Conservation (phyloP, 1,140 invertebrate species). For the Bathynomus jamesi region DNA sequence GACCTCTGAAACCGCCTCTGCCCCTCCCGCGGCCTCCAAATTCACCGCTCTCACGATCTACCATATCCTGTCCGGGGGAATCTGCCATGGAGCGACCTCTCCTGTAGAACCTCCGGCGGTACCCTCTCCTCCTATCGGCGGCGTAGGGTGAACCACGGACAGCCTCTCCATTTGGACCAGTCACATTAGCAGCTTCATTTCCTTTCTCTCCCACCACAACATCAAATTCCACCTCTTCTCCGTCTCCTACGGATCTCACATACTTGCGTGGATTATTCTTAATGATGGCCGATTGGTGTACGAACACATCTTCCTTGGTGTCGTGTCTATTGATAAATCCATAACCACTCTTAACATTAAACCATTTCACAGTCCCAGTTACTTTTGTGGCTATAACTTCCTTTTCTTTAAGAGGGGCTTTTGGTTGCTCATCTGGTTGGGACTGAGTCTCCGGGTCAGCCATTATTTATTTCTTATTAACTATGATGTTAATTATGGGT, state of each 20-base stretch:
- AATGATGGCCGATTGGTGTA: slow-evolving; percentile 93
- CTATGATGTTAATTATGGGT: background rate
- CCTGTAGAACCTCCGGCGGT: slow-evolving; percentile 56
- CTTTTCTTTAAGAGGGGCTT: background rate
- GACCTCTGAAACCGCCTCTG: background rate
- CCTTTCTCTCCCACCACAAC: slow-evolving; percentile 98
- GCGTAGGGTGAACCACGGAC: slow-evolving; percentile 75
- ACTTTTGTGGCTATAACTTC: slow-evolving; percentile 66
- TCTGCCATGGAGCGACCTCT: slow-evolving; percentile 40
- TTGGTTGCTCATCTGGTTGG: background rate
- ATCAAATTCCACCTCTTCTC: slow-evolving; percentile 97
- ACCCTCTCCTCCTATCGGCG: slow-evolving; percentile 76
- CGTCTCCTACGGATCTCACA: slow-evolving; percentile 95
- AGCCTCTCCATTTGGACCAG: slow-evolving; percentile 82
- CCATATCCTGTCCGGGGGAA: background rate
- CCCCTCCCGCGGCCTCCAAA: background rate
- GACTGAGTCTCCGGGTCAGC: background rate
- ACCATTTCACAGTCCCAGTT: slow-evolving; percentile 91
- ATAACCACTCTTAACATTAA: slow-evolving; percentile 99
- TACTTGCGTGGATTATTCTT: slow-evolving; percentile 98
- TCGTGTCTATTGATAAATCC: slow-evolving; percentile 98
- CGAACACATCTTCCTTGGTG: slow-evolving; percentile 99
- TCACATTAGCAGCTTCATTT: slow-evolving; percentile 94
- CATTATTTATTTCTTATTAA: background rate
- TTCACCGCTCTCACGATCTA: background rate